phyloP scores from a whole-genome alignment of 2,113 vertebrate genomes.

The Scytalopus superciliaris region DNA sequence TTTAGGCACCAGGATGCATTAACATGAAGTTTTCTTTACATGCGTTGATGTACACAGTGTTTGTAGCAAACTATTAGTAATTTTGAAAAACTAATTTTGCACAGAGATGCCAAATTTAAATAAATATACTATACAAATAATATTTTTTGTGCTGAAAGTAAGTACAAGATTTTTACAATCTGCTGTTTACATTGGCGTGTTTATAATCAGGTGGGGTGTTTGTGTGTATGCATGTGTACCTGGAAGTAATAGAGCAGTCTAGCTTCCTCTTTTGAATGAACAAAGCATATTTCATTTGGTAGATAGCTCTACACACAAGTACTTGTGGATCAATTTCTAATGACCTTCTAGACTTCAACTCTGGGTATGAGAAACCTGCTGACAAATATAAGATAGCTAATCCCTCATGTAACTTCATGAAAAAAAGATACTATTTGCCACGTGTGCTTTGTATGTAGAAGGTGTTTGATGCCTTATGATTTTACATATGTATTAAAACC shows the following conservation, averaged over 20 bases:
- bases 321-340: background rate
- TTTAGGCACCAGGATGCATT: background rate
- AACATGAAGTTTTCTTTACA: background rate
- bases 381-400: background rate
- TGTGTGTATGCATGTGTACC: accelerated
- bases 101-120: background rate
- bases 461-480: background rate
- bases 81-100: background rate
- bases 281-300: background rate
- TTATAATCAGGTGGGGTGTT: accelerated
- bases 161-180: background rate
- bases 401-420: background rate
- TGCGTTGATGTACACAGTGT: background rate
- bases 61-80: background rate
- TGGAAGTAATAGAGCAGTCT: background rate
- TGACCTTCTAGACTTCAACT: background rate
- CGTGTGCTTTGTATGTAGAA: background rate
- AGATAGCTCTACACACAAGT: background rate
- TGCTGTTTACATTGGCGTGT: background rate
- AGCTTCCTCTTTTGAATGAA: background rate
- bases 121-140: background rate
- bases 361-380: background rate
- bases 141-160: background rate
- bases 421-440: background rate
- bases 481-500: accelerated